A percentile compares a stretch with the other conserved stretches of the same genome.
Conservation (phyloP, 2,797 vertebrate species). For the Urophycis tenuis region DNA sequence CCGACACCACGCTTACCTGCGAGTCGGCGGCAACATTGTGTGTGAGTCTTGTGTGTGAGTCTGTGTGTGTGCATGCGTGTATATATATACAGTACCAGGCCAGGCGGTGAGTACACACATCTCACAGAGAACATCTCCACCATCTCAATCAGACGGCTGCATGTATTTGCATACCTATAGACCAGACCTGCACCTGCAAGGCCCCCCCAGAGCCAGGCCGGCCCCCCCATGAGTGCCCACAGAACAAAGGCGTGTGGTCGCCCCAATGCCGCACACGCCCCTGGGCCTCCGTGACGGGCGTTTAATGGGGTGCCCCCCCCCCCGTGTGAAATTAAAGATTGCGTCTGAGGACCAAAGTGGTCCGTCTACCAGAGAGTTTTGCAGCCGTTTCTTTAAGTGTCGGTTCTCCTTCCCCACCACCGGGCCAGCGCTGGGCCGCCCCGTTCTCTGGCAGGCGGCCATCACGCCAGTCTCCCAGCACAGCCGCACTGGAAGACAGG, state of each 20-base stretch:
- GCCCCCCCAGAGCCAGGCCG: too few relatives aligned
- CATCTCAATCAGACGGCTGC: not conserved
- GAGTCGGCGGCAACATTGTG: too few relatives aligned
- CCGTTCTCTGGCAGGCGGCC: not conserved
- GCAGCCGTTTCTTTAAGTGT: not conserved
- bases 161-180: not conserved
- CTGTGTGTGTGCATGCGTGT: not conserved
- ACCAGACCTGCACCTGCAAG: not conserved
- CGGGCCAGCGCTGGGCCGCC: too few relatives aligned
- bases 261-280: conserved; percentile 38
- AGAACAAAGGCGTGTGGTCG: conserved; percentile 19
- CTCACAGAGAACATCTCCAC: too few relatives aligned
- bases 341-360: too few relatives aligned
- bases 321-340: not conserved
- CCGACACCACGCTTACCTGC: too few relatives aligned
- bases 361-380: not conserved
- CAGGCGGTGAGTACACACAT: too few relatives aligned
- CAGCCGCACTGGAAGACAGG: too few relatives aligned
- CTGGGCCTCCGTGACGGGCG: conserved; percentile 49
- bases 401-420: not conserved
- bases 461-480: not conserved
- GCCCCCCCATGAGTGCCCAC: not conserved
- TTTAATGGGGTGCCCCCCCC: conserved; percentile 38
- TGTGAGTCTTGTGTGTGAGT: not conserved
- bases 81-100: not conserved